Percentiles rank a stretch among this genome's conserved stretches.
Conservation (phyloP, 2,797 vertebrate genomes). For the Enteromius treurensis region DNA sequence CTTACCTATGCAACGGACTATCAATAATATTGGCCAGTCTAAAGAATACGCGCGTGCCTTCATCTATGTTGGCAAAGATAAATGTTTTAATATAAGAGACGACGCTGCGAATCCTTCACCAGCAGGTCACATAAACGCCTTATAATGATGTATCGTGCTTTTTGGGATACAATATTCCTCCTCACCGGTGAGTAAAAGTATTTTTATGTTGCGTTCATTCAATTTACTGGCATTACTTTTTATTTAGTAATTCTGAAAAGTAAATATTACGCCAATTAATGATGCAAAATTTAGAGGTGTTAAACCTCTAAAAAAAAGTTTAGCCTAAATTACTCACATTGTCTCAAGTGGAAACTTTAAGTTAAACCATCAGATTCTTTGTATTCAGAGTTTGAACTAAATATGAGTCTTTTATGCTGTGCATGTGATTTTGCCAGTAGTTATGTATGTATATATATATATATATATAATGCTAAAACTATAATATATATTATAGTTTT, state of each 20-base stretch:
- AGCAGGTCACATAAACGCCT: neutral
- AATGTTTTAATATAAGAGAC: conserved; percentile 5
- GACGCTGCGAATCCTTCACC: conserved; percentile 11
- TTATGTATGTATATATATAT: neutral
- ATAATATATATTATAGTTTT: neutral
- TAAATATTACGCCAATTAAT: neutral
- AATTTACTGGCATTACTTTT: neutral
- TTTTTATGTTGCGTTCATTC: neutral
- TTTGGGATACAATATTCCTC: conserved; percentile 62
- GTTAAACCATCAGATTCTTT: neutral
- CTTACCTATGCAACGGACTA: neutral
- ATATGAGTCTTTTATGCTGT: neutral
- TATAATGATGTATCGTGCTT: conserved; percentile 58
- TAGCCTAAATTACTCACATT: neutral
- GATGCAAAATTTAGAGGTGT: neutral
- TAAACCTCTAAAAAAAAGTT: neutral
- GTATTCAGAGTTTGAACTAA: neutral
- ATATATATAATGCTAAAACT: neutral
- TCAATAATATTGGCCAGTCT: neutral
- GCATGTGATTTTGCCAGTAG: neutral
- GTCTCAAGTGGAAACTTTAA: neutral
- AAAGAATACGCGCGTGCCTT: conserved; percentile 5
- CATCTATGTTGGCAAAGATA: conserved; percentile 35
- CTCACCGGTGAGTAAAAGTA: conserved; percentile 54
- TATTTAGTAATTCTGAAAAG: neutral